phyloP scores from a whole-genome alignment of 2,113 vertebrate species.

The Tenrec ecaudatus region DNA sequence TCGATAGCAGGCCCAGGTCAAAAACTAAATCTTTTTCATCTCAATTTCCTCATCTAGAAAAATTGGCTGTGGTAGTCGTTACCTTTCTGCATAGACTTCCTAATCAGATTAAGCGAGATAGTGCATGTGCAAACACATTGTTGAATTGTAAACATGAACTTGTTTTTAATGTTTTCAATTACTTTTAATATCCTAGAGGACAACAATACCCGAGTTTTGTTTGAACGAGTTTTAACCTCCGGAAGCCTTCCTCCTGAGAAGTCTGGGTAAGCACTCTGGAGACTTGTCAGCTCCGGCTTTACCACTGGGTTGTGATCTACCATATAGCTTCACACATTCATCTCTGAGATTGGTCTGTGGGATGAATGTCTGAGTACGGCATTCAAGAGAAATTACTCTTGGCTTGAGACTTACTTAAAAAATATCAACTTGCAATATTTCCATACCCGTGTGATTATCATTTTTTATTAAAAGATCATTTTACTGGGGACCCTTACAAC shows the following conservation, averaged over 20 bases:
- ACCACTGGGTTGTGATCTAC: not conserved
- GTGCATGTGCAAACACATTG: slow-evolving; percentile 53
- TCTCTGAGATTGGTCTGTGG: not conserved
- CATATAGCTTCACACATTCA: not conserved
- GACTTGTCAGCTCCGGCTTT: not conserved
- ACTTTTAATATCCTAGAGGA: slow-evolving; percentile 92
- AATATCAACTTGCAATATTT: slow-evolving; percentile 25
- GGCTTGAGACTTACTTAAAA: slow-evolving; percentile 38
- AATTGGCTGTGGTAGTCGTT: slow-evolving; percentile 15
- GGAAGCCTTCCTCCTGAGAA: slow-evolving; percentile 98
- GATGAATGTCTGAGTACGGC: slow-evolving; percentile 3
- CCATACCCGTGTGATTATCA: slow-evolving; percentile 12
- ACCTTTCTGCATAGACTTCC: slow-evolving; percentile 39
- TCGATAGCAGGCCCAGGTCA: not conserved
- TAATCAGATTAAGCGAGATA: slow-evolving; percentile 45
- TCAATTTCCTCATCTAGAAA: slow-evolving; percentile 43
- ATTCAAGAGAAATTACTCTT: slow-evolving; percentile 41
- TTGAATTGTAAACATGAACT: slow-evolving; percentile 37
- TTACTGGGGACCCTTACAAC: no score
- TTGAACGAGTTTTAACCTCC: slow-evolving; percentile 99
- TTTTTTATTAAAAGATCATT: not conserved
- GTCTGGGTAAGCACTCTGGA: slow-evolving; percentile 91
- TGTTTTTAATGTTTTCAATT: slow-evolving; percentile 53
- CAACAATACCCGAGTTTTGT: slow-evolving; percentile 99
- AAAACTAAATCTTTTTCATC: slow-evolving; percentile 4